Conservation (phyloP, 2,888 invertebrate genomes). For the Brachyptera putata region DNA sequence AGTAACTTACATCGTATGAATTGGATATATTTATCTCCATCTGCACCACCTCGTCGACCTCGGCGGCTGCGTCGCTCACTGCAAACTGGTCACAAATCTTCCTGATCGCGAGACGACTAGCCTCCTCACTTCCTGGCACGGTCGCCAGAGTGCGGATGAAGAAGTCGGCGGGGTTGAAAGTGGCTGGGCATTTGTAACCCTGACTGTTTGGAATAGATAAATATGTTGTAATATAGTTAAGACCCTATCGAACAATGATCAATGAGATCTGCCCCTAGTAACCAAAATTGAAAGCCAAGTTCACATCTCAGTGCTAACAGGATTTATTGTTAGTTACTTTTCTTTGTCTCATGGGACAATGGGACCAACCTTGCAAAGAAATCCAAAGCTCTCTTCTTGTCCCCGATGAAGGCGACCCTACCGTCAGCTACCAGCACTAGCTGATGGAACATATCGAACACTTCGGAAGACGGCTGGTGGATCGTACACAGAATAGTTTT, state of each 20-base stretch:
- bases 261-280: no score
- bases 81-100: slow-evolving; percentile 74
- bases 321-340: no score
- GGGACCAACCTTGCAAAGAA: slow-evolving; percentile 76
- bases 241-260: no score
- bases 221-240: no score
- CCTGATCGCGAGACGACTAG: slow-evolving; percentile 64
- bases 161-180: slow-evolving; percentile 88
- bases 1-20: slow-evolving; percentile 49
- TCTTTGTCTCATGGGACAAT: no score
- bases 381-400: slow-evolving; percentile 56
- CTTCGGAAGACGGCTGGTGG: slow-evolving; percentile 88
- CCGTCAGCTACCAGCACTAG: slow-evolving; percentile 77
- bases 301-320: no score
- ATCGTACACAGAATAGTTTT: slow-evolving; percentile 90
- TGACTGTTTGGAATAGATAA: slow-evolving; percentile 51
- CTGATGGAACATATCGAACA: slow-evolving; percentile 78
- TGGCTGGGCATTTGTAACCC: slow-evolving; percentile 71
- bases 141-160: slow-evolving; percentile 79
- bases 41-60: slow-evolving; percentile 69
- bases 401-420: slow-evolving; percentile 77
- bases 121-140: slow-evolving; percentile 70
- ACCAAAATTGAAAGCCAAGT: no score
- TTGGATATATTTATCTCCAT: slow-evolving; percentile 64
- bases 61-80: slow-evolving; percentile 70